Base-by-base conservation (phyloP, 2,797 vertebrate genomes). In the Sandelia bainsii region DNA sequence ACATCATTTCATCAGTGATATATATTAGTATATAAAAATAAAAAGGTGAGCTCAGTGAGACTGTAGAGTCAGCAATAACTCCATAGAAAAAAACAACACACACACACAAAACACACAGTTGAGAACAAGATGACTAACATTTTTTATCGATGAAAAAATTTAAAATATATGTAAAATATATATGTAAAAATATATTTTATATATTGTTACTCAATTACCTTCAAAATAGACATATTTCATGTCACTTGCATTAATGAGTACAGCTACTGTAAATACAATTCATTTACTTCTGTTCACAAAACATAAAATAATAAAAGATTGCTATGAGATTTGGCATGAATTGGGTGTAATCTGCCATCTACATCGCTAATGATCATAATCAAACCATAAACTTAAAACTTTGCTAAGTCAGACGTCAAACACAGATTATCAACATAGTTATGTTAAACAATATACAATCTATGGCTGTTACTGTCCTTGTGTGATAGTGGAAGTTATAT, bases 381-480 rank as follows among this genome's bases (percentile, higher is more conserved):
- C 17, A 56, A 72, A 79, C 64, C 67, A 40, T n/a, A 3, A 75
- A 51, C 14, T n/a, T 64, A 40, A 73, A 49, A 44, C 50, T 77
- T 57, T 49, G 10, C 48, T 58, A 50, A 54, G 39, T 45, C 39
- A 58, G 13, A 62, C 25, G 0, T 50, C 54, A 57, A 44, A 56
- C 52, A 25, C 25, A 34, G 6, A 66, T 65, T 59, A 75, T 57
- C 58, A 61, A 65, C 51, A 52, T 62, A 51, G 29, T 16, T n/a
- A 29, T 62, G 37, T 73, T 53, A 58, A 86, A 72, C 45, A 77
- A 61, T 58, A 78, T 39, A 37, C 23, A 57, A 56, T 37, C 22
- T 34, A 13, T 19, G 16, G 50, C 37, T 63, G 49, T 25, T 50
- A 50, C 23, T 16, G 13, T 64, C 48, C 46, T 25, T 27, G 16